Evolutionary conservation across 2,888 invertebrate species (phyloP).

Genomic region (Drosophila greeni): DNA sequence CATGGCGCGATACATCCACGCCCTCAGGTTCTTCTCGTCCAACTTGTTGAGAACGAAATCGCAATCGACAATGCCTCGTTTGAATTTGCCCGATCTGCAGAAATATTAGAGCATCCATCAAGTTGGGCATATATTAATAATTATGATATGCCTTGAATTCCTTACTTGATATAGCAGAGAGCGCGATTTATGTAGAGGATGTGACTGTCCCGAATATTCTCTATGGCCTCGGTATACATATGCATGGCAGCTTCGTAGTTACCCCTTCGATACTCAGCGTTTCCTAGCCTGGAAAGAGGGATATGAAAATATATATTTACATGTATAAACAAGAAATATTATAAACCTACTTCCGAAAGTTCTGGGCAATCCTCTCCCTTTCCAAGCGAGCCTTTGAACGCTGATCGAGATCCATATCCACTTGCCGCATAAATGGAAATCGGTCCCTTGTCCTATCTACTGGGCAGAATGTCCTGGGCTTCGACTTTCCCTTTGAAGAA

Average conservation of each 20-base stretch:
- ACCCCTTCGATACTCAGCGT: constrained; percentile 84
- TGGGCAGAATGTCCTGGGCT: constrained; percentile 19
- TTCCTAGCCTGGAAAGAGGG: constrained; percentile 81
- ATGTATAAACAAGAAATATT: no score
- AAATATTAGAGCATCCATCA: neutral
- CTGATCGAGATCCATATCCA: constrained; percentile 86
- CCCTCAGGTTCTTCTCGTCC: constrained; percentile 87
- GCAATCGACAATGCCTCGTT: constrained; percentile 85
- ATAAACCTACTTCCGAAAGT: constrained; percentile 81
- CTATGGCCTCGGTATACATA: constrained; percentile 87
- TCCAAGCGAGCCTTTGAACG: constrained; percentile 84
- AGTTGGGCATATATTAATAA: neutral
- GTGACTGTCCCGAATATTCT: constrained; percentile 87
- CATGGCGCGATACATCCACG: constrained; percentile 86
- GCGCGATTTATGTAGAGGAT: constrained; percentile 90
- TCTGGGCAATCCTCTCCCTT: constrained; percentile 85
- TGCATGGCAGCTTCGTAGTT: constrained; percentile 87
- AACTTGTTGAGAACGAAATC: constrained; percentile 85
- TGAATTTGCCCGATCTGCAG: constrained; percentile 79
- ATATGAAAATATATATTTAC: neutral
- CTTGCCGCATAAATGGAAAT: constrained; percentile 86
- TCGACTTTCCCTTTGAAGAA: neutral
- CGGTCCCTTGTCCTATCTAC: constrained; percentile 79
- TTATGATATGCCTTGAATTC: neutral
- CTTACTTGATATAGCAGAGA: constrained; percentile 80